phyloP scores from a whole-genome alignment of 2,888 invertebrate species.

The Entomobrya multifasciata region DNA sequence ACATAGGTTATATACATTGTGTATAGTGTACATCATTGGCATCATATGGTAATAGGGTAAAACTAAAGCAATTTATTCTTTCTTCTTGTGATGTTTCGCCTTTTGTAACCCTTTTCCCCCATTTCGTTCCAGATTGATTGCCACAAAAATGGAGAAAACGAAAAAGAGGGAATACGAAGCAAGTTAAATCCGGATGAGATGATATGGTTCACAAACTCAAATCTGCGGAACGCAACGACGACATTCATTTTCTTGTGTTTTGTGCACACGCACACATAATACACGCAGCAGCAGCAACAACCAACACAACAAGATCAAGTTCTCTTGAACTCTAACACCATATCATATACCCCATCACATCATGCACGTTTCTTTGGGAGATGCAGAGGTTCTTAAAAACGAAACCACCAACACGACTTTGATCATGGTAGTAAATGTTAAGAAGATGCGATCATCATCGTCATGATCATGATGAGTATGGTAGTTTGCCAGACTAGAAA shows the following conservation, averaged over 20 bases:
- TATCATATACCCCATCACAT: too few species aligned
- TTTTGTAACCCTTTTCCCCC: conserved; percentile 23
- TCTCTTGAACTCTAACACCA: conserved; percentile 64
- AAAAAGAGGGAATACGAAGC: too few species aligned
- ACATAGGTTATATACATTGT: neutral
- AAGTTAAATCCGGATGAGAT: conserved; percentile 58
- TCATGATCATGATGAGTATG: conserved; percentile 34
- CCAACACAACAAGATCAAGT: conserved; percentile 23
- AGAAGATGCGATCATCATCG: too few species aligned
- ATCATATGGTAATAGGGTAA: neutral
- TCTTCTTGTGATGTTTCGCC: conserved; percentile 32
- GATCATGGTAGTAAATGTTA: neutral
- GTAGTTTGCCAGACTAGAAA: conserved; percentile 11
- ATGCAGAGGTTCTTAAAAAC: conserved; percentile 1
- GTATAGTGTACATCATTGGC: neutral
- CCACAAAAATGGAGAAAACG: conserved; percentile 39
- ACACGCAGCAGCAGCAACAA: neutral
- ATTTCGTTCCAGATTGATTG: conserved; percentile 50
- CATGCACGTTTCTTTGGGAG: too few species aligned
- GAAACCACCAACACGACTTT: neutral
- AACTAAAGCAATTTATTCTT: conserved; percentile 33
- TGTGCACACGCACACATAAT: conserved; percentile 7
- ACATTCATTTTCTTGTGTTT: neutral
- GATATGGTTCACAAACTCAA: conserved; percentile 40
- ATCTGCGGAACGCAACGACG: conserved; percentile 48